Evolutionary conservation across 2,113 vertebrate species (phyloP), one percentile per base, ranked within the genome.

Genomic region (Ivindomyrus marchei): DNA sequence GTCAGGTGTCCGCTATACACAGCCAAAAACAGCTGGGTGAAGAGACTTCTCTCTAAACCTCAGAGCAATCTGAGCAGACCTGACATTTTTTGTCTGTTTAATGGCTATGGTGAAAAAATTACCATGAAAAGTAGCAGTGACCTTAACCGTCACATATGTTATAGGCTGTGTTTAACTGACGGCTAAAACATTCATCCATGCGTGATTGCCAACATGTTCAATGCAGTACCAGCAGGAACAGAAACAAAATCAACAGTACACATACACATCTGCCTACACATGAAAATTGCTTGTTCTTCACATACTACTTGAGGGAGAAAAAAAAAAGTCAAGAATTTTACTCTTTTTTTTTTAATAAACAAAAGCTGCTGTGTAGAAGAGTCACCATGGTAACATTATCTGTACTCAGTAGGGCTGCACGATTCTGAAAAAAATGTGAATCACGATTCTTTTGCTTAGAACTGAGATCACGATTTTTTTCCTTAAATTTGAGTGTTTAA

Each of bases 381-480:
- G 39, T 85, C 45, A 85, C 83, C 83, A 85, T 85, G 83, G 83
- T 47, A 85, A 85, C 83, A 85, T 47, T 47, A 84, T 47, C 39
- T 84, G 45, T 11, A 47, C 45, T 24, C 83, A 47, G 53, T 1
- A 21, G 19, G 45, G 21, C 42, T 85, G 52, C 17, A 19, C 17
- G 52, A 53, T 56, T 21, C 5, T 5, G 19, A 21, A 56, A 56
- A 56, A 56, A 56, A 56, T 21, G 53, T 7, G 19, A 56, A 56
- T 56, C 53, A 21, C 53, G 53, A 56, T 56, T 56, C 53, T 56
- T 56, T 56, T 56, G 19, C 53, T 56, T 56, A 56, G 1, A 21
- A 56, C 2, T 56, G 53, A 56, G 53, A 56, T 56, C 53, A 56
- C 53, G 17, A 56, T 56, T 56, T 5, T 56, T 15, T 49, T 3